phyloP scores from a whole-genome alignment of 53 echinoderm and acorn worm genomes.

The Echinometra lucunter region DNA sequence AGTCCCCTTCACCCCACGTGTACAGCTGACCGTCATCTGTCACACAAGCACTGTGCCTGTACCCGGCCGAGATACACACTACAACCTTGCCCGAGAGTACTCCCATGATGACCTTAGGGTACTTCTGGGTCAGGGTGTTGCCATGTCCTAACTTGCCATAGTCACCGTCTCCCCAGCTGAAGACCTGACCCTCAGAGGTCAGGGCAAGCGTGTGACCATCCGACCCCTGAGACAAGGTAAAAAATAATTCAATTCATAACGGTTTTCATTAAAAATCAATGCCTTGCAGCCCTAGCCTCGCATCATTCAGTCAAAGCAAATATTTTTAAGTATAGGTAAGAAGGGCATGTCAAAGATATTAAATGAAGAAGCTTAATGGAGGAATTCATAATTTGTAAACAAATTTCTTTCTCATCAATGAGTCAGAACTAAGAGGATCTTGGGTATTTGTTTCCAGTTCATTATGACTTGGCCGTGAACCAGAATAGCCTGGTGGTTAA shows the following conservation, averaged over 20 bases:
- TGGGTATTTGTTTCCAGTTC: too few relatives aligned
- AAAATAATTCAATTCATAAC: neutral
- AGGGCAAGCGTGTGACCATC: constrained; percentile 97
- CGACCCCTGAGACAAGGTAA: constrained; percentile 78
- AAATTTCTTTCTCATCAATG: too few relatives aligned
- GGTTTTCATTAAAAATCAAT: too few relatives aligned
- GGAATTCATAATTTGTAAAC: too few relatives aligned
- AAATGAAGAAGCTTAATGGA: too few relatives aligned
- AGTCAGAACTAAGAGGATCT: too few relatives aligned
- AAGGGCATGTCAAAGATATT: too few relatives aligned
- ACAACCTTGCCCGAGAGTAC: constrained; percentile 89
- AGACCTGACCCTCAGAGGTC: constrained; percentile 97
- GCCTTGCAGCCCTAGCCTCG: too few relatives aligned
- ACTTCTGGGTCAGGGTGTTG: constrained; percentile 98
- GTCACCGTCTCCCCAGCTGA: constrained; percentile 99
- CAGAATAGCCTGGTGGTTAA: too few relatives aligned
- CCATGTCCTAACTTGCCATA: constrained; percentile 98
- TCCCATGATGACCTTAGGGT: constrained; percentile 91
- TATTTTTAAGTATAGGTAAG: too few relatives aligned
- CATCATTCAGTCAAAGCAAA: too few relatives aligned
- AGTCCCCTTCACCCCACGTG: constrained; percentile 99
- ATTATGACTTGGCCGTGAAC: too few relatives aligned
- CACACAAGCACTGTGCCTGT: constrained; percentile 96
- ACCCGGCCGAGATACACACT: constrained; percentile 93
- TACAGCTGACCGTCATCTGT: constrained; percentile 97